Percentiles rank a stretch among this genome's conserved stretches.
These are phyloP conservation scores for Lamellibrachia luymesi DNA, from an alignment of 1,140 invertebrate genomes.

Conservation along the genomic window DNA sequence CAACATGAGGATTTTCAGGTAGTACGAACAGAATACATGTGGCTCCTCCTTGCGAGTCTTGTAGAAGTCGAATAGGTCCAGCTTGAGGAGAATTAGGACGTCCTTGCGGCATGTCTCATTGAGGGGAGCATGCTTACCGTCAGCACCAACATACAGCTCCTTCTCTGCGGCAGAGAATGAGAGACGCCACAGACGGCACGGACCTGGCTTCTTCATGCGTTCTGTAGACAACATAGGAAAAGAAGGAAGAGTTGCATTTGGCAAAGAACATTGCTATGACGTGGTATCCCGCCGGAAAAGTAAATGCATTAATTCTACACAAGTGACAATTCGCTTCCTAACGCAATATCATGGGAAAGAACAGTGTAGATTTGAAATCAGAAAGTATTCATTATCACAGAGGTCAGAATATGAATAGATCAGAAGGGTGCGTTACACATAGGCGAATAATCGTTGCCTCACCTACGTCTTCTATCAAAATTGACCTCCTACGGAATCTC, in stretches of 20 bases:
- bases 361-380: too few species aligned
- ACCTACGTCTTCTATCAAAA: too few species aligned
- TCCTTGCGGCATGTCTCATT: not conserved
- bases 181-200: constrained; percentile 7
- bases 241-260: not conserved
- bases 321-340: not conserved
- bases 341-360: too few species aligned
- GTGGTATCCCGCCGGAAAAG: not conserved
- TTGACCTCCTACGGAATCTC: too few species aligned
- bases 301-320: not conserved
- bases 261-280: not conserved
- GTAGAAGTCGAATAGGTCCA: constrained; percentile 8
- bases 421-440: too few species aligned
- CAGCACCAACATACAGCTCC: not conserved
- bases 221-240: not conserved
- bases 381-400: too few species aligned
- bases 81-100: not conserved
- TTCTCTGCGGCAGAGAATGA: constrained; percentile 6
- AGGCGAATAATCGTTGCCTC: too few species aligned
- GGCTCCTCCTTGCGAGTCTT: not conserved
- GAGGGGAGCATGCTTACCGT: not conserved
- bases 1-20: constrained; percentile 2
- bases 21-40: not conserved
- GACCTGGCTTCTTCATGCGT: not conserved
- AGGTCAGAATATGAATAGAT: too few species aligned